Evolutionary conservation across 2,797 vertebrate species (phyloP).

Genomic region (Cichlasoma orientale): DNA sequence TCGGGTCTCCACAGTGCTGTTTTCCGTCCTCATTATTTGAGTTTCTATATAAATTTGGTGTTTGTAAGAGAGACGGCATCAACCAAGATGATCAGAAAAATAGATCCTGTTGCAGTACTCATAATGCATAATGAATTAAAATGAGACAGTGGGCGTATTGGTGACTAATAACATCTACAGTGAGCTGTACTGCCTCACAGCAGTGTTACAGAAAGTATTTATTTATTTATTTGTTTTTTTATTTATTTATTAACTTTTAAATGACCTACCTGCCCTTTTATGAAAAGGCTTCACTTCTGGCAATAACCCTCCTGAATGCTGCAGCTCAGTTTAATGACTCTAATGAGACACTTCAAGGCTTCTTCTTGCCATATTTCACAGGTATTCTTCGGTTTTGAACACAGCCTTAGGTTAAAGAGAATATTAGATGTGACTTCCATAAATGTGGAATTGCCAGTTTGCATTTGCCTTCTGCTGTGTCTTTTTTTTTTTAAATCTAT

Average conservation of each 20-base stretch:
- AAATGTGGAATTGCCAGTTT: conserved; percentile 43
- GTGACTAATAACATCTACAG: conserved; percentile 2
- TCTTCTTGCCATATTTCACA: conserved; percentile 45
- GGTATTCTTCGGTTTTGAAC: conserved; percentile 47
- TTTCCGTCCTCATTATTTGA: neutral
- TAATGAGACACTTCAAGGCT: conserved; percentile 58
- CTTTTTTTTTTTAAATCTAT: neutral
- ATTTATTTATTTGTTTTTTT: neutral
- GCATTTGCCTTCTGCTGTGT: conserved; percentile 45
- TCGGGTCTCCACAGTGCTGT: neutral
- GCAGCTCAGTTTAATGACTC: conserved; percentile 33
- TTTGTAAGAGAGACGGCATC: neutral
- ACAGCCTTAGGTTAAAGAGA: conserved; percentile 57
- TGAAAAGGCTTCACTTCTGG: neutral
- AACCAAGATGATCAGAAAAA: conserved; percentile 20
- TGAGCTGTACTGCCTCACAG: neutral
- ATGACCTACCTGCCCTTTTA: conserved; percentile 12
- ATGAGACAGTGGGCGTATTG: conserved; percentile 9
- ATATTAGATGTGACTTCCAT: conserved; percentile 66
- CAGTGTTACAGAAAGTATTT: neutral
- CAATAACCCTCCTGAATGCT: neutral
- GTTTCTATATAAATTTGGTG: conserved; percentile 6
- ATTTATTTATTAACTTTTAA: conserved; percentile 18
- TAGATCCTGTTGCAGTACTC: conserved; percentile 6
- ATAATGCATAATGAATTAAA: conserved; percentile 38